Conservation (phyloP, 2,888 invertebrate species). For the Pterostichus niger region DNA sequence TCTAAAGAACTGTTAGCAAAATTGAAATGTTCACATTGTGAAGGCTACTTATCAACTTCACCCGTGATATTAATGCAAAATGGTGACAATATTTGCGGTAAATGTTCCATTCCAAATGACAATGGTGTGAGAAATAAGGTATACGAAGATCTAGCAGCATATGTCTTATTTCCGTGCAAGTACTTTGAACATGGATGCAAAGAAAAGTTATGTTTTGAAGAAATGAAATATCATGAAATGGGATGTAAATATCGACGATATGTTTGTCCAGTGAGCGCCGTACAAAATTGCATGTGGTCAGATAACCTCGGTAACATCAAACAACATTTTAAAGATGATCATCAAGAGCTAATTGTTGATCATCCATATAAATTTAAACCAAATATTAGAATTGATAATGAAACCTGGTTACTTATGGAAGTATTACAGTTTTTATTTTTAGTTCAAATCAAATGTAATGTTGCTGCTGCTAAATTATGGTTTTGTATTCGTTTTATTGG, state of each 20-base stretch:
- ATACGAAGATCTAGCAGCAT: constrained; percentile 35
- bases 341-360: neutral
- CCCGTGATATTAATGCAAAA: neutral
- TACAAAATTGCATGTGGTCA: constrained; percentile 25
- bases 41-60: constrained; percentile 34
- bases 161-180: constrained; percentile 48
- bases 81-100: constrained; percentile 45
- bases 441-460: constrained; percentile 41
- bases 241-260: constrained; percentile 30
- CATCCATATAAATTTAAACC: constrained; percentile 33
- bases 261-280: constrained; percentile 13
- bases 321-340: constrained; percentile 30
- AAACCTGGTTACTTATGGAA: constrained; percentile 20
- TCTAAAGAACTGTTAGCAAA: constrained; percentile 16
- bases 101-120: constrained; percentile 12
- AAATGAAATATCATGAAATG: constrained; percentile 38
- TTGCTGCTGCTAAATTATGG: constrained; percentile 27
- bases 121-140: constrained; percentile 28
- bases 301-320: constrained; percentile 24
- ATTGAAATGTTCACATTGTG: constrained; percentile 27
- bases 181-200: constrained; percentile 1
- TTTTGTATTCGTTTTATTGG: constrained; percentile 44
- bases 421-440: constrained; percentile 23
- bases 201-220: constrained; percentile 7
- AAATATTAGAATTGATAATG: constrained; percentile 24